Conservation (phyloP, 2,113 vertebrate species). For the Conger conger region DNA sequence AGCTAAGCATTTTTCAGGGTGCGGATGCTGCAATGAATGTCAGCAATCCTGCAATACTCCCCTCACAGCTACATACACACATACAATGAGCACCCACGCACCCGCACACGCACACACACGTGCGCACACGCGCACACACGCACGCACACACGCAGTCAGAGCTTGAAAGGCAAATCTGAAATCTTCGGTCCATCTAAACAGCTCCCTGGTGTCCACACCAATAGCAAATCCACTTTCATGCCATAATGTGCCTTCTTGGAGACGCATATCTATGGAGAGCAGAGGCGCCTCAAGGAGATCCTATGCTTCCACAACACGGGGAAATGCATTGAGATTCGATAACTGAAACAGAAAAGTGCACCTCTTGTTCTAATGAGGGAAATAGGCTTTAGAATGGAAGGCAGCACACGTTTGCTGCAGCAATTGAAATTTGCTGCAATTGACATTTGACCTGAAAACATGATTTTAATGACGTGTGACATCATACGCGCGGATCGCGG, state of each 20-base stretch:
- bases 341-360: neutral
- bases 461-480: neutral
- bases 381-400: neutral
- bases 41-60: neutral
- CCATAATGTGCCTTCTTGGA: constrained; percentile 29
- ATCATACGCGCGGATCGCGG: too few species aligned
- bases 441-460: neutral
- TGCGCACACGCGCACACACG: neutral
- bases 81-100: neutral
- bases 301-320: neutral
- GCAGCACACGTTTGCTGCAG: neutral
- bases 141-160: neutral
- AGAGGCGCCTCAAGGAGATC: neutral
- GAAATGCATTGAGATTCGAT: neutral
- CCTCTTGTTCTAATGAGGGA: neutral
- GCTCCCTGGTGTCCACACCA: constrained; percentile 24
- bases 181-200: constrained; percentile 5
- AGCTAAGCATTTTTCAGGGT: neutral
- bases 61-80: neutral
- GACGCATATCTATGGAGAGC: constrained; percentile 44
- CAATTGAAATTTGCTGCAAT: neutral
- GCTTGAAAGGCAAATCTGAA: neutral
- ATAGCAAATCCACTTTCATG: constrained; percentile 52
- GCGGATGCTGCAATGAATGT: neutral
- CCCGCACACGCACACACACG: neutral